Percentiles rank a stretch among this genome's conserved stretches.
Conservation (phyloP, 2,888 invertebrate genomes). For the Rhingia campestris region DNA sequence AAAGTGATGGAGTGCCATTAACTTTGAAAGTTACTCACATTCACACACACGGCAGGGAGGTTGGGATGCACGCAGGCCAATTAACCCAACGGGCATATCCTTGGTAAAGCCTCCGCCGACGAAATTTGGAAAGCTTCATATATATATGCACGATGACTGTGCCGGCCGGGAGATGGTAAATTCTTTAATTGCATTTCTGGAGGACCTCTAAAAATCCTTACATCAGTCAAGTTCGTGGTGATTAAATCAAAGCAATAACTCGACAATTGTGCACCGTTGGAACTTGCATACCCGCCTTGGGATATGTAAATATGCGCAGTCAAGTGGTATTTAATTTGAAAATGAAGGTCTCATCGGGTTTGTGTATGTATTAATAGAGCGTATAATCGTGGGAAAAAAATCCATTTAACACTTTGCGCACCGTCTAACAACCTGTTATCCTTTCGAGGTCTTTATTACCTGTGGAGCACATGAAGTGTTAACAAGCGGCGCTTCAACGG, state of each 20-base stretch:
- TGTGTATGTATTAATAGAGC: neutral
- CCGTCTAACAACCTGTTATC: constrained; percentile 36
- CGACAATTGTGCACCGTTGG: constrained; percentile 60
- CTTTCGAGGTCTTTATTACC: constrained; percentile 16
- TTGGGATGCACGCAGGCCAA: constrained; percentile 49
- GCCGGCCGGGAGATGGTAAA: constrained; percentile 17
- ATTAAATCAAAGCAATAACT: constrained; percentile 65
- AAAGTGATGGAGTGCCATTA: constrained; percentile 74
- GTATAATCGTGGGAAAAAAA: constrained; percentile 41
- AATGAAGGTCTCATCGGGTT: constrained; percentile 22
- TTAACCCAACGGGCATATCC: constrained; percentile 72
- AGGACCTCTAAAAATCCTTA: constrained; percentile 48
- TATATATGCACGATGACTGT: constrained; percentile 9
- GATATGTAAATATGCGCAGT: constrained; percentile 51
- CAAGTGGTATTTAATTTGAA: constrained; percentile 2
- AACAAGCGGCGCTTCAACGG: constrained; percentile 60
- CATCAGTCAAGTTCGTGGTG: constrained; percentile 62
- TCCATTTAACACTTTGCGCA: neutral
- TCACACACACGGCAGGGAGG: constrained; percentile 23
- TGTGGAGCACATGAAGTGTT: constrained; percentile 43
- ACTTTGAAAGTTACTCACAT: constrained; percentile 67
- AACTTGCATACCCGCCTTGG: constrained; percentile 34
- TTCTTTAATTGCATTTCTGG: constrained; percentile 66
- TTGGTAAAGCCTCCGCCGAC: constrained; percentile 41
- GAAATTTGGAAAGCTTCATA: constrained; percentile 60